Evolutionary conservation across 2,797 vertebrate species (phyloP).

Genomic region (Chaunax sp.): DNA sequence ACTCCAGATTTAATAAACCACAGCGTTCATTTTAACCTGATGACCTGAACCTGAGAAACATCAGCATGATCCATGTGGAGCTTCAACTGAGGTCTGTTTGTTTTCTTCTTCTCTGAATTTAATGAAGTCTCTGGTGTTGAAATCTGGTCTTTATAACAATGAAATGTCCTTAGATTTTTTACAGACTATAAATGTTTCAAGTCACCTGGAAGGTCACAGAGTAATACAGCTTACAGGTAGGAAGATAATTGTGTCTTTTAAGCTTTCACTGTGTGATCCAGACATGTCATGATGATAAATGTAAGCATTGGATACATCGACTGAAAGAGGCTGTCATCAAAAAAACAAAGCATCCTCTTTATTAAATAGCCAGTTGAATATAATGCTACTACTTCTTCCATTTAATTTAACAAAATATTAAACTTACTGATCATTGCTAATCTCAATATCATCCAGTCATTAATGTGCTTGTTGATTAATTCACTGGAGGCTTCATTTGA

Average conservation of each 20-base stretch:
- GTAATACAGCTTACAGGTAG: background rate
- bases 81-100: background rate
- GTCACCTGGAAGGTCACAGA: background rate
- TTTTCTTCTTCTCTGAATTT: background rate
- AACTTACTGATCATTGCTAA: no score
- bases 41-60: slow-evolving; percentile 3
- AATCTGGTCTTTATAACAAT: background rate
- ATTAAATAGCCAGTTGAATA: no score
- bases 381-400: no score
- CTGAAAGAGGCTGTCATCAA: no score
- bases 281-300: no score
- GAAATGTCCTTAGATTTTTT: background rate
- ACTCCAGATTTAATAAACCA: no score
- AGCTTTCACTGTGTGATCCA: background rate
- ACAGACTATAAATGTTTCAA: background rate
- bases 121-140: background rate
- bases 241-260: background rate
- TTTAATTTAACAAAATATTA: no score
- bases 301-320: no score
- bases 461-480: background rate
- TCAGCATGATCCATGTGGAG: background rate
- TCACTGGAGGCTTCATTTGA: slow-evolving; percentile 1
- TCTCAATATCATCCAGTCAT: background rate
- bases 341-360: background rate
- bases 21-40: background rate